Evolutionary conservation across 2,797 vertebrate species (phyloP), one percentile per base, ranked within the genome.

Genomic region (Pangasius macronema): DNA sequence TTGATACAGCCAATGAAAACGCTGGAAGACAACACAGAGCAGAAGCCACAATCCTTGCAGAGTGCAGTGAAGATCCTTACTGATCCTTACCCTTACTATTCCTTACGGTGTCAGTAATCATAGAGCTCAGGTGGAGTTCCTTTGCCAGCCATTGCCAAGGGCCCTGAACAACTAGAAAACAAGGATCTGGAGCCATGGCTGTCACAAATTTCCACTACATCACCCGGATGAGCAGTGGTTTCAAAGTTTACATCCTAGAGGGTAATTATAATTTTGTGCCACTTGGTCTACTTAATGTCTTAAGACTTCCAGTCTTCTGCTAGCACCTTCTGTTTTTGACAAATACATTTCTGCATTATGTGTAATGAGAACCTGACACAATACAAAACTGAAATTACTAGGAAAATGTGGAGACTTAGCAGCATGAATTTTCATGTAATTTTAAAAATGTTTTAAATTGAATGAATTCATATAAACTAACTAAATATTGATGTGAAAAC

Each of bases 171-270:
- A 9, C 24, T 83, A 73, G 8, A 68, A 46, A 51, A 8, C 36
- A 59, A 73, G 68, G 87, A 75, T 85, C 57, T 91, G 91, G 76
- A 93, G 81, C 1, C 89, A 97, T 97, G 96, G 96, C 96, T 5
- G 95, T 97, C 88, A 95, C 96, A 1, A 97, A 97, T 76, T 96
- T 96, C 91, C 96, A 96, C 39, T 97, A 97, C 92, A 96, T 96
- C 39, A 96, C 96, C 13, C 92, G 96, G 86, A 97, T 97, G 96
- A 97, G 94, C 94, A 96, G 96, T 53, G 96, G 96, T 85, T 97
- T 97, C 90, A 96, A 96, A 91, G 96, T 97, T 67, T 97, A 97
- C 94, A 96, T 97, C 87, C 90, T 97, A 88, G 96, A 96, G 89
- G 96, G 96, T 96, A 92, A 92, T 92, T 79, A 86, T 86, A 14